Conservation (phyloP, 2,888 invertebrate species). For the Lepidocyrtoides sp. region DNA sequence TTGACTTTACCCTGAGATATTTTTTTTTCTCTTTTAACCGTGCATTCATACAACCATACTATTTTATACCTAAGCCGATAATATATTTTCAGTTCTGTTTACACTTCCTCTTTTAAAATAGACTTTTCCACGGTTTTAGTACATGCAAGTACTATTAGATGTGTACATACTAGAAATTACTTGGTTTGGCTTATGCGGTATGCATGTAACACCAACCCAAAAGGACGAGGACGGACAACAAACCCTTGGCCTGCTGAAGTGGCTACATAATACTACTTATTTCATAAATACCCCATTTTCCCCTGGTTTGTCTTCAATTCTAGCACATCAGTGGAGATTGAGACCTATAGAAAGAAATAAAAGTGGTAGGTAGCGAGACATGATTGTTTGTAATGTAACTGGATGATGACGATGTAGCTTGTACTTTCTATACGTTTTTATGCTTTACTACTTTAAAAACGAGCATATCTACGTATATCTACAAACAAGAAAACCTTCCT, state of each 20-base stretch:
- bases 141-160: background rate
- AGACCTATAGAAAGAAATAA: background rate
- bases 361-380: background rate
- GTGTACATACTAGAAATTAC: background rate
- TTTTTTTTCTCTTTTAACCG: background rate
- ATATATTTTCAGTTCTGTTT: constrained; percentile 28
- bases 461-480: no score
- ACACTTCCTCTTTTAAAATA: background rate
- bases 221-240: no score
- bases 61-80: no score
- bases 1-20: background rate
- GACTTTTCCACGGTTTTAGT: background rate
- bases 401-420: no score
- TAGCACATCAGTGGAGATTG: background rate
- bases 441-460: no score
- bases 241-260: constrained; percentile 37
- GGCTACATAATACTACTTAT: constrained; percentile 46
- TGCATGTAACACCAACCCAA: background rate
- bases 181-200: background rate
- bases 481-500: no score
- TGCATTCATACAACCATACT: no score
- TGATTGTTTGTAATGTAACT: no score
- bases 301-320: background rate
- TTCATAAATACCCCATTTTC: constrained; percentile 5
- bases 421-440: no score